Base-by-base conservation (phyloP, 2,888 invertebrate species). In the Brachypterus glaber region DNA sequence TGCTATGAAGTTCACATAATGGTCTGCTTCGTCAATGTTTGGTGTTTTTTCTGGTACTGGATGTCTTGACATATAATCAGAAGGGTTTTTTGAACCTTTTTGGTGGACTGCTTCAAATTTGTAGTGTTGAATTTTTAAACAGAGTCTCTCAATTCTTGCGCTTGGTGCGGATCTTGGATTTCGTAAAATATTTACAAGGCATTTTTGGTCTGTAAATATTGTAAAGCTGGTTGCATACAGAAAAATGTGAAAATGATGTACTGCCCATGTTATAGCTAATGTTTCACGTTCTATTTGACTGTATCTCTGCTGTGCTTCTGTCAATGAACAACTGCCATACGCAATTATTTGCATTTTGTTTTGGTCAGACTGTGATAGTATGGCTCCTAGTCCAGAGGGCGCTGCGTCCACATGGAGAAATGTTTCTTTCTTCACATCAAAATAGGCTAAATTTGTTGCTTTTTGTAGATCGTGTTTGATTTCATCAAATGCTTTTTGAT, bases 341-440 rank as follows among this genome's bases (percentile, higher is more conserved):
- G 33, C 29, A 7, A 41, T 36, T 9, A 41, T 39, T 41, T 33
- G 26, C 3, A 37, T n/a, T 33, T n/a, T n/a, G n/a, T n/a, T n/a
- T n/a, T n/a, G n/a, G n/a, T n/a, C n/a, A n/a, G n/a, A n/a, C n/a
- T n/a, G n/a, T n/a, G n/a, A n/a, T n/a, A n/a, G n/a, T n/a, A n/a
- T n/a, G n/a, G n/a, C n/a, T n/a, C n/a, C n/a, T n/a, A n/a, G n/a
- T n/a, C n/a, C n/a, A n/a, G n/a, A n/a, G n/a, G n/a, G n/a, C n/a
- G n/a, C 36, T 16, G 41, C 41, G 26, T 33, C 41, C 11, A 41
- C 41, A 37, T 37, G 27, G 15, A 40, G 25, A 15, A 37, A 29
- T 15, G 40, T 40, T 17, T 12, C 12, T 37, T 37, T 37, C 8
- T 27, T 29, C 9, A 18, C 17, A 8, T 37, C 37, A 33, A 29